Conservation (phyloP, 2,888 invertebrate genomes). For the Neocrepidodera transversa region DNA sequence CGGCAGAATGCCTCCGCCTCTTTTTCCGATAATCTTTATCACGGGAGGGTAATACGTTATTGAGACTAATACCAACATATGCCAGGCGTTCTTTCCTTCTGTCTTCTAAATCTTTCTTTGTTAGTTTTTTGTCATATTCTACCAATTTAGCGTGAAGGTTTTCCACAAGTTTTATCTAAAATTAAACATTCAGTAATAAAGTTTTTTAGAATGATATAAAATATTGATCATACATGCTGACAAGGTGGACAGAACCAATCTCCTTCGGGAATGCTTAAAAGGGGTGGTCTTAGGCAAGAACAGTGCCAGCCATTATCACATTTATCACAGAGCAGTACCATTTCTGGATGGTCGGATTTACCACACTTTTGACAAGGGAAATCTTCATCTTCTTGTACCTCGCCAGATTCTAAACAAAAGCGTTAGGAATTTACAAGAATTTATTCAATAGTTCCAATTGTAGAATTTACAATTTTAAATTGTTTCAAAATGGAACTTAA, state of each 20-base stretch:
- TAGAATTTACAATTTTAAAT: too few species aligned
- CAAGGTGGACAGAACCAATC: conserved; percentile 99
- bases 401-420: conserved; percentile 46
- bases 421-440: not conserved
- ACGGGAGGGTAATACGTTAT: conserved; percentile 69
- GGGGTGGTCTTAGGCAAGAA: conserved; percentile 89
- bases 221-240: conserved; percentile 77
- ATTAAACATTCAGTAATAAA: too few species aligned
- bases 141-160: conserved; percentile 77
- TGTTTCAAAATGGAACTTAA: too few species aligned
- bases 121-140: conserved; percentile 78
- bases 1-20: conserved; percentile 41
- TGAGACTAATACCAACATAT: conserved; percentile 77
- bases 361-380: conserved; percentile 90
- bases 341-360: conserved; percentile 93
- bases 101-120: conserved; percentile 71
- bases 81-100: conserved; percentile 73
- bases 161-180: conserved; percentile 64
- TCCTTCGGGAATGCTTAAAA: conserved; percentile 94
- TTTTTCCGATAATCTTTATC: conserved; percentile 52
- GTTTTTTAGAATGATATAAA: too few species aligned
- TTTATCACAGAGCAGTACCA: conserved; percentile 94
- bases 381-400: conserved; percentile 60
- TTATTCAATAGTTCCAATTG: too few species aligned
- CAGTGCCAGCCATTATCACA: conserved; percentile 99